These are phyloP conservation scores for Cololabis saira DNA, from an alignment of 2,113 vertebrate genomes.

Conservation along the genomic window DNA sequence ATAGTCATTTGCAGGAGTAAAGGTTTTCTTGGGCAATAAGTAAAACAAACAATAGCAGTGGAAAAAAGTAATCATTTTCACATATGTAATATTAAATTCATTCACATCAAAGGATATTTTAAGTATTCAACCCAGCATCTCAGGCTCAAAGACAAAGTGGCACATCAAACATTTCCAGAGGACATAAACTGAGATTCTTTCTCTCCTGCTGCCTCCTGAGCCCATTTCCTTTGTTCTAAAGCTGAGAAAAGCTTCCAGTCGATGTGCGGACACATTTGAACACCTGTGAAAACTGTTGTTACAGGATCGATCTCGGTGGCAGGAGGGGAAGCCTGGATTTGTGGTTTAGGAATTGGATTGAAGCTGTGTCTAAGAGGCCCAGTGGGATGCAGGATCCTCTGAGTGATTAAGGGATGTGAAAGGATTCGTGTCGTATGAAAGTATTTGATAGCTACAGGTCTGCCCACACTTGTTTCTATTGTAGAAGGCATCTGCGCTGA, in stretches of 20 bases:
- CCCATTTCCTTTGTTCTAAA: slow-evolving; percentile 66
- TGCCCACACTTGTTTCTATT: slow-evolving; percentile 10
- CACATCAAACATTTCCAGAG: slow-evolving; percentile 60
- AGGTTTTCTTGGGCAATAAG: neutral
- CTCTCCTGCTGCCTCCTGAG: slow-evolving; percentile 46
- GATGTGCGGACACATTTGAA: slow-evolving; percentile 58
- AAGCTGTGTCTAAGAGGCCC: slow-evolving; percentile 65
- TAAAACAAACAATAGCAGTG: no score
- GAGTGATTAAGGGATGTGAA: slow-evolving; percentile 61
- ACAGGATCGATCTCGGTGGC: slow-evolving; percentile 63
- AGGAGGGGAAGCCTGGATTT: slow-evolving; percentile 60
- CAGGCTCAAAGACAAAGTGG: slow-evolving; percentile 51
- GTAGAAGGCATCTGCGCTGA: no score
- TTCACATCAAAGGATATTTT: slow-evolving; percentile 20
- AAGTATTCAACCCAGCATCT: slow-evolving; percentile 33
- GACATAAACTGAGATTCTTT: slow-evolving; percentile 44
- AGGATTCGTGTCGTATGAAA: slow-evolving; percentile 67
- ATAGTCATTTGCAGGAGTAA: neutral
- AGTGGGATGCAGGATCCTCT: slow-evolving; percentile 62
- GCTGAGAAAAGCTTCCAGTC: slow-evolving; percentile 57
- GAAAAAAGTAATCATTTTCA: neutral
- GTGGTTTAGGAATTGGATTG: slow-evolving; percentile 64
- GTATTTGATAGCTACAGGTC: slow-evolving; percentile 45
- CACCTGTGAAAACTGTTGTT: slow-evolving; percentile 72
- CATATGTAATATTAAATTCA: neutral